Percentiles rank a stretch among this genome's conserved stretches.
Evolutionary conservation across 64 coral and sea anemone genomes (phyloP).

Genomic region (Actinia equina): DNA sequence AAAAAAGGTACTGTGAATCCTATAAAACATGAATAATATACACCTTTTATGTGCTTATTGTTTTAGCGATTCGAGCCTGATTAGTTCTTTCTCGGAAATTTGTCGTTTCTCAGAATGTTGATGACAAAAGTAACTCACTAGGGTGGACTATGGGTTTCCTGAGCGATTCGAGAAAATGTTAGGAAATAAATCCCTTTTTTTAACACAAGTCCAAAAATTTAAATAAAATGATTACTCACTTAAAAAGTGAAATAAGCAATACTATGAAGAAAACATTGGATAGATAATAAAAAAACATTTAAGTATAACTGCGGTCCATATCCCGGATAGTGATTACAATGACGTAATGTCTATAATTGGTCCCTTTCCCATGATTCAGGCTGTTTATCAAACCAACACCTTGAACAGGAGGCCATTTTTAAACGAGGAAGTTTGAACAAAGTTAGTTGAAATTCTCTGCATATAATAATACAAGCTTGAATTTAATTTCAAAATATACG

Average conservation of each 20-base stretch:
- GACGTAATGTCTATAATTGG: constrained; percentile 4
- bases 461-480: neutral
- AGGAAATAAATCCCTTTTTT: neutral
- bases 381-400: neutral
- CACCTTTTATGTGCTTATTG: neutral
- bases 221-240: neutral
- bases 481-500: neutral
- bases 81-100: neutral
- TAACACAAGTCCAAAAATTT: neutral
- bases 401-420: neutral
- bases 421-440: neutral
- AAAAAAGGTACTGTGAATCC: no score
- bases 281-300: neutral
- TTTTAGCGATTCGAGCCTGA: neutral
- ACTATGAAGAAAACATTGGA: neutral
- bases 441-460: neutral
- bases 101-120: neutral
- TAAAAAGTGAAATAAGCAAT: neutral
- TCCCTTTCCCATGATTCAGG: neutral
- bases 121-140: neutral
- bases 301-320: neutral
- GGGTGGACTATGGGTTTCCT: neutral
- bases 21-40: neutral
- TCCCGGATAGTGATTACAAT: neutral
- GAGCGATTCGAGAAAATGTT: neutral